Conservation (phyloP, 1,140 invertebrate species). For the Drosophila sulfurigaster region DNA sequence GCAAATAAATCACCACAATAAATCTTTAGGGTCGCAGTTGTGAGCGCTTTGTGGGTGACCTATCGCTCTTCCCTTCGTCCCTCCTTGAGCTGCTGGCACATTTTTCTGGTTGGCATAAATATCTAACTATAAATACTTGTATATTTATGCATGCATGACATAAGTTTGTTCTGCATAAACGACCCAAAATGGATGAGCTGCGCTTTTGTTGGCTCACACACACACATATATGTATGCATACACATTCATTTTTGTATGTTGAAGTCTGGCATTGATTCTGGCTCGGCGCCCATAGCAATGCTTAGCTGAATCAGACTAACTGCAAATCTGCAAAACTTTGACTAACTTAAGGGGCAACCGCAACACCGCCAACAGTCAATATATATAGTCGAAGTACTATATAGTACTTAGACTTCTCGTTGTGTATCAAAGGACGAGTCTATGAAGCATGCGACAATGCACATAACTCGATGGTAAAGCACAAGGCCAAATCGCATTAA, state of each 20-base stretch:
- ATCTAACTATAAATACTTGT: constrained; percentile 74
- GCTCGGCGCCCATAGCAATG: constrained; percentile 41
- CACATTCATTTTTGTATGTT: background rate
- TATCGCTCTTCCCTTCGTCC: background rate
- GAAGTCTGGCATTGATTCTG: constrained; percentile 26
- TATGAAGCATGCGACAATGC: constrained; percentile 59
- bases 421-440: constrained; percentile 14
- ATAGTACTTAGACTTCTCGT: background rate
- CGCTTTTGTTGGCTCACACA: constrained; percentile 29
- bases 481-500: constrained; percentile 73
- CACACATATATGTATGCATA: background rate
- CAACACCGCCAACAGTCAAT: constrained; percentile 51
- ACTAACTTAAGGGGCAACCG: constrained; percentile 60
- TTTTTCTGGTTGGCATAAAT: constrained; percentile 64
- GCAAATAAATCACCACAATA: constrained; percentile 81
- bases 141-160: constrained; percentile 82
- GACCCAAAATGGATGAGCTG: constrained; percentile 62
- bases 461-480: constrained; percentile 22
- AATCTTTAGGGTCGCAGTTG: constrained; percentile 80
- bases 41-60: constrained; percentile 42
- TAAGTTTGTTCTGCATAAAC: constrained; percentile 73
- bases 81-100: constrained; percentile 33
- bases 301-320: constrained; percentile 34
- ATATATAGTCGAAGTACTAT: background rate
- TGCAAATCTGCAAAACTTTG: constrained; percentile 66